A percentile compares a stretch with the other conserved stretches of the same genome.
Evolutionary conservation across 1,140 invertebrate species (phyloP).

Genomic region (Drosophila guanche): DNA sequence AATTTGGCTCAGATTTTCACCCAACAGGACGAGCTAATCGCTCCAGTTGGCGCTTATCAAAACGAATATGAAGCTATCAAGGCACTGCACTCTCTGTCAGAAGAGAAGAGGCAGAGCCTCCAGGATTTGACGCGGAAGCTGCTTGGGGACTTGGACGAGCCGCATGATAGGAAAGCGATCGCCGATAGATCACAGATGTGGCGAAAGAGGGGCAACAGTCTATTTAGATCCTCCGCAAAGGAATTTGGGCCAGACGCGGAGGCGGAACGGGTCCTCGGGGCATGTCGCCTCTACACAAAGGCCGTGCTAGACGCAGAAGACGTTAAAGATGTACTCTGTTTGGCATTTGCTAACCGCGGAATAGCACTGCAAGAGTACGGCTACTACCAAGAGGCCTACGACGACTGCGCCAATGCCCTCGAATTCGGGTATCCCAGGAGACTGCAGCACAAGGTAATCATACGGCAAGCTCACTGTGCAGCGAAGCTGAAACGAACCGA

Average conservation of each 20-base stretch:
- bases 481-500: constrained; percentile 43
- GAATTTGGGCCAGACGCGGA: neutral
- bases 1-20: constrained; percentile 30
- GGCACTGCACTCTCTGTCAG: constrained; percentile 20
- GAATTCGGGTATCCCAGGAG: constrained; percentile 62
- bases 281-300: constrained; percentile 57
- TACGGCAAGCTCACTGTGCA: constrained; percentile 68
- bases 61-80: constrained; percentile 59
- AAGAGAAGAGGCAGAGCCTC: neutral
- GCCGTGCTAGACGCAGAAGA: constrained; percentile 60
- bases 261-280: constrained; percentile 38
- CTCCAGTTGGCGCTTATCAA: constrained; percentile 13
- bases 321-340: constrained; percentile 31
- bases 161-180: constrained; percentile 4
- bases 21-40: constrained; percentile 35
- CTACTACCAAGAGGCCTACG: constrained; percentile 70
- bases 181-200: constrained; percentile 8
- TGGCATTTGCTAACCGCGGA: constrained; percentile 69
- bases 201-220: constrained; percentile 57
- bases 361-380: constrained; percentile 71
- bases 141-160: constrained; percentile 21
- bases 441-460: constrained; percentile 62
- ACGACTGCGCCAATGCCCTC: constrained; percentile 69
- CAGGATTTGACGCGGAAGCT: constrained; percentile 26
- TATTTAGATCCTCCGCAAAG: constrained; percentile 24